Evolutionary conservation across 2,113 vertebrate genomes (phyloP).

Genomic region (Brevimyrus niger): DNA sequence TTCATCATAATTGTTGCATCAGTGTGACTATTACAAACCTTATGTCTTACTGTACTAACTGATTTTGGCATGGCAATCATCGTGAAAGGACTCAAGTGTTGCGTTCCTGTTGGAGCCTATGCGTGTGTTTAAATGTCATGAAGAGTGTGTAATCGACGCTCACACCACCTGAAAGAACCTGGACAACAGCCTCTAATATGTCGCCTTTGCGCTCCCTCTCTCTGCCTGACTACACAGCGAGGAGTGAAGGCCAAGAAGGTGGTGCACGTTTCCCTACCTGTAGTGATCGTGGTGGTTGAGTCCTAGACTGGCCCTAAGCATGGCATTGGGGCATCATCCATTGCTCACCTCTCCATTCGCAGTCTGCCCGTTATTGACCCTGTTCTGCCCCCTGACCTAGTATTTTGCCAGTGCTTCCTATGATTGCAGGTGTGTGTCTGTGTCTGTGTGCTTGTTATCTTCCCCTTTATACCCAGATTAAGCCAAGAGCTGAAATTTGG

Average conservation of each 20-base stretch:
- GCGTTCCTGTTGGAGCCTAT: neutral
- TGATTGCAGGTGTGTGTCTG: neutral
- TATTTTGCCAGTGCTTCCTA: neutral
- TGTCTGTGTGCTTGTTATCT: neutral
- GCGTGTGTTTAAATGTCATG: neutral
- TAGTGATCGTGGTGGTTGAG: constrained; percentile 40
- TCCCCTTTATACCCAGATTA: neutral
- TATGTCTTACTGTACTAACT: neutral
- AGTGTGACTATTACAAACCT: neutral
- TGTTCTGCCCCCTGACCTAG: neutral
- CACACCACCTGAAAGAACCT: neutral
- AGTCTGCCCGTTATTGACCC: neutral
- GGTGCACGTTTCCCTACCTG: constrained; percentile 62
- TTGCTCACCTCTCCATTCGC: constrained; percentile 25
- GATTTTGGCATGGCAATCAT: neutral
- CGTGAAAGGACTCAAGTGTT: neutral
- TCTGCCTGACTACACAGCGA: constrained; percentile 71
- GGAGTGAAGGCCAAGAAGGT: constrained; percentile 91
- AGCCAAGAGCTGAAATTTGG: neutral
- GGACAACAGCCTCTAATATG: constrained; percentile 37
- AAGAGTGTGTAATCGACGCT: neutral
- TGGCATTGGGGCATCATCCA: constrained; percentile 37
- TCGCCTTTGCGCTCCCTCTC: constrained; percentile 26
- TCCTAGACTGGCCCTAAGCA: constrained; percentile 46
- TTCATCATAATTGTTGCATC: neutral